Conservation (phyloP, 2,113 vertebrate species). For the Tragelaphus strepsiceros region DNA sequence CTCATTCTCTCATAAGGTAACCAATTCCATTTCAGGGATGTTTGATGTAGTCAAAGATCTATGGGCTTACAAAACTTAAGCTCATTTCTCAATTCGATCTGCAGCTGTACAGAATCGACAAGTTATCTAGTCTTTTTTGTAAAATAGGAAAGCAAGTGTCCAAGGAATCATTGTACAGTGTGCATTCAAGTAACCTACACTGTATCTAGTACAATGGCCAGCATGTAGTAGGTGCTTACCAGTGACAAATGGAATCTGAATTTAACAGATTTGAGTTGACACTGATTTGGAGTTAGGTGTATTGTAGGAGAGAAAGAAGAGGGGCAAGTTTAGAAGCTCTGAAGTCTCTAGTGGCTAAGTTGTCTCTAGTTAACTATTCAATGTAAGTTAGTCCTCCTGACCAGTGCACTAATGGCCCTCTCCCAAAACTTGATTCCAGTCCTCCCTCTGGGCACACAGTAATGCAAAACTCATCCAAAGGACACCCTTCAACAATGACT, state of each 20-base stretch:
- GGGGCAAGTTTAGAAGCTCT: background rate
- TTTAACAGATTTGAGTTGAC: background rate
- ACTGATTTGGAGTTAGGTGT: background rate
- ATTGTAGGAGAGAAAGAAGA: background rate
- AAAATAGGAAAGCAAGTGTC: background rate
- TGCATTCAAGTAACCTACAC: background rate
- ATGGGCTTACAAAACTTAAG: rapidly evolving
- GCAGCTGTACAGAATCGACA: background rate
- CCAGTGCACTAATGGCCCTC: background rate
- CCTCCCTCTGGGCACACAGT: background rate
- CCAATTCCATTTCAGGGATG: background rate
- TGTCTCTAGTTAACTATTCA: background rate
- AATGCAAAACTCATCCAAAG: background rate
- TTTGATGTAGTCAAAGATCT: background rate
- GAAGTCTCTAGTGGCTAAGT: no score
- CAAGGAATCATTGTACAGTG: no score
- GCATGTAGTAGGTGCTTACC: background rate
- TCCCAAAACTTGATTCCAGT: background rate
- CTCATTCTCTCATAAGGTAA: background rate
- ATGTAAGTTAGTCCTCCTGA: background rate
- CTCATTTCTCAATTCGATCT: background rate
- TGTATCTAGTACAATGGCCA: background rate
- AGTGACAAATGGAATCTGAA: background rate
- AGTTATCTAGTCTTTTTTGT: background rate
- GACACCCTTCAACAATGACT: background rate